Conservation (phyloP, 64 coral and sea anemone species). For the Actinia equina region DNA sequence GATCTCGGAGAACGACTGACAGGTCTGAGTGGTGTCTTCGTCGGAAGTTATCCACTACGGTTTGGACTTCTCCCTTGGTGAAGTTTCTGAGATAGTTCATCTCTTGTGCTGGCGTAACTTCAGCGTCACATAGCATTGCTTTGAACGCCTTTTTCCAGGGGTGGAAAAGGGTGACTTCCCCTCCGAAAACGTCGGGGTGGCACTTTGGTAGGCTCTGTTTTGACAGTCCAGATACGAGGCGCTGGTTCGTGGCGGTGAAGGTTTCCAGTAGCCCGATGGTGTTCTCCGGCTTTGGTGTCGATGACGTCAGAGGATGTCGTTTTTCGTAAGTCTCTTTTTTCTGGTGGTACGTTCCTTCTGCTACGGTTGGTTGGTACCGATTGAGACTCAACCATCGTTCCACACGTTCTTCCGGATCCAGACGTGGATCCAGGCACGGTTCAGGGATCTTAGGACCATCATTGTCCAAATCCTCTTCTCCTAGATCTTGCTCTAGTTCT, state of each 20-base stretch:
- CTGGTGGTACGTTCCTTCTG: neutral
- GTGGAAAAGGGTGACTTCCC: constrained; percentile 41
- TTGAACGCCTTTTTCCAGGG: constrained; percentile 37
- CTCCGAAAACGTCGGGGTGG: constrained; percentile 19
- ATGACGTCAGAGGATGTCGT: neutral
- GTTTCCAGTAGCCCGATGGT: neutral
- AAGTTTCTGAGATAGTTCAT: constrained; percentile 32
- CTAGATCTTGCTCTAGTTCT: neutral
- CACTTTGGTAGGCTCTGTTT: constrained; percentile 31
- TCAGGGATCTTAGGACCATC: neutral
- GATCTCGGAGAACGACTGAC: neutral
- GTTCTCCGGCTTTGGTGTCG: neutral
- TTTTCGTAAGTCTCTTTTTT: neutral
- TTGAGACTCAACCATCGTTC: neutral
- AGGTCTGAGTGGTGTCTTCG: constrained; percentile 35
- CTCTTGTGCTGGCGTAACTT: constrained; percentile 1
- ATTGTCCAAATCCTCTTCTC: neutral
- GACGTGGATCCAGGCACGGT: neutral
- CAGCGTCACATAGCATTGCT: constrained; percentile 25
- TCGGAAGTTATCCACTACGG: constrained; percentile 38
- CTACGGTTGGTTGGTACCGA: neutral
- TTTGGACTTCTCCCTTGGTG: neutral
- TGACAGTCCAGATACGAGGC: neutral
- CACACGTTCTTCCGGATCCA: neutral
- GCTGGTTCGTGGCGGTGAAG: constrained; percentile 13